Percentiles rank a stretch among this genome's conserved stretches.
Conservation (phyloP, 2,113 vertebrate species). For the Cettia cetti region DNA sequence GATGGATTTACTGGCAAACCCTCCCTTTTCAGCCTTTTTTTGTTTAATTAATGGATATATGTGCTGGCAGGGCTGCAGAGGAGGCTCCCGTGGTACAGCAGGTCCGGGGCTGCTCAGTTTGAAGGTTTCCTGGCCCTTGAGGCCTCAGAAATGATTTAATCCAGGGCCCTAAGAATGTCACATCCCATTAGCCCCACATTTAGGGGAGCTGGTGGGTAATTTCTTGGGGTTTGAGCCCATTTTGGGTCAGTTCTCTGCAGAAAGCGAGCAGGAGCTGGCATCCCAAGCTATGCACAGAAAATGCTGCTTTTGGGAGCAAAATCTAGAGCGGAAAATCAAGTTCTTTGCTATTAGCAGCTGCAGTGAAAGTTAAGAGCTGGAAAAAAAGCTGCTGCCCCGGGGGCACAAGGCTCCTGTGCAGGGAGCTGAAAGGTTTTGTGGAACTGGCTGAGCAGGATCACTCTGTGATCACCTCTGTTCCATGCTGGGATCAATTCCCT, state of each 20-base stretch:
- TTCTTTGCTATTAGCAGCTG: neutral
- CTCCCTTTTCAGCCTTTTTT: neutral
- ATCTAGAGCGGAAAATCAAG: constrained; percentile 23
- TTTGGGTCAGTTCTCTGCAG: neutral
- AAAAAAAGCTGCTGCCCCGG: neutral
- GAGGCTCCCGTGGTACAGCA: neutral
- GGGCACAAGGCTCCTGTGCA: neutral
- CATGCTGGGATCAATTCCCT: neutral
- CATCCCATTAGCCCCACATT: neutral
- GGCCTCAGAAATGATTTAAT: neutral
- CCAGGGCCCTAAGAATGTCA: neutral
- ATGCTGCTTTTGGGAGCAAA: neutral
- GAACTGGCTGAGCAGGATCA: neutral
- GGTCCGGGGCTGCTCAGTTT: neutral
- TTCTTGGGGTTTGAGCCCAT: neutral
- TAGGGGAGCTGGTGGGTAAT: neutral
- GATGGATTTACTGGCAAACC: neutral
- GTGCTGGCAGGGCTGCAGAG: neutral
- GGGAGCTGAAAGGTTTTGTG: neutral
- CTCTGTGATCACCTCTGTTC: neutral
- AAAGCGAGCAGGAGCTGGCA: neutral
- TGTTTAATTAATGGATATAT: neutral
- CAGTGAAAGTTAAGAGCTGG: neutral
- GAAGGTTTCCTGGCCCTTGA: neutral
- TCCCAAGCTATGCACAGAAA: neutral